Percentiles rank a stretch among this genome's conserved stretches.
These are phyloP conservation scores for Fopius arisanus DNA, from an alignment of 1,140 invertebrate species.

Conservation along the genomic window DNA sequence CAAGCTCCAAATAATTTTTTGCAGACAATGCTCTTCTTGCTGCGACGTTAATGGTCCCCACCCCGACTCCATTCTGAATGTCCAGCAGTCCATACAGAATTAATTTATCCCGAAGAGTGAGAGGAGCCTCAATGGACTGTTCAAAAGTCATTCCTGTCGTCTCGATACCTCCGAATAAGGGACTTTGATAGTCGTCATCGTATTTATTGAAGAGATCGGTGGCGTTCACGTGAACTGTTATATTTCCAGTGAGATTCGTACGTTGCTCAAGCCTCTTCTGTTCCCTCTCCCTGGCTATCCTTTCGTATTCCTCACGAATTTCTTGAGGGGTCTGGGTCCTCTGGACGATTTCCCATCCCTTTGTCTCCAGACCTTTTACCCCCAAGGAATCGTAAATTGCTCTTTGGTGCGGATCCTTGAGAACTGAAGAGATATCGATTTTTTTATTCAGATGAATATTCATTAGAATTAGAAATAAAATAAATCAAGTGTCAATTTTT, in stretches of 20 bases:
- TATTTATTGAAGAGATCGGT: conserved; percentile 90
- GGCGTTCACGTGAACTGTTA: conserved; percentile 90
- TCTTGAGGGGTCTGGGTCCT: conserved; percentile 90
- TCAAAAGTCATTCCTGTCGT: conserved; percentile 89
- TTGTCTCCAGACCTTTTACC: conserved; percentile 82
- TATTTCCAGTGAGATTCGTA: conserved; percentile 89
- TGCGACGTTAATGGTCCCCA: conserved; percentile 78
- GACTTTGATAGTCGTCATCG: conserved; percentile 74
- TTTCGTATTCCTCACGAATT: conserved; percentile 94
- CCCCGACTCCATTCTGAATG: conserved; percentile 86
- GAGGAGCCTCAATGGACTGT: conserved; percentile 92
- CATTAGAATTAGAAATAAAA: conserved; percentile 46
- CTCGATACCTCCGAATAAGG: conserved; percentile 79
- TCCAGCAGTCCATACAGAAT: conserved; percentile 81
- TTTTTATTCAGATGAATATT: conserved; percentile 62
- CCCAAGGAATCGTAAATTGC: conserved; percentile 85
- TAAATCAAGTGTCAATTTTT: no score
- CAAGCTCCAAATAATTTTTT: conserved; percentile 84
- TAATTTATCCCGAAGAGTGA: conserved; percentile 84
- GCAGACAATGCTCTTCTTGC: conserved; percentile 79
- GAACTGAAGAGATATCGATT: conserved; percentile 66
- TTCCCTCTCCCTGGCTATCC: conserved; percentile 79
- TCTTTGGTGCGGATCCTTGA: conserved; percentile 79
- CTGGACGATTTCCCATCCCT: conserved; percentile 92
- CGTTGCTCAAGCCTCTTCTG: conserved; percentile 84